Conservation (phyloP, 2,113 vertebrate genomes). For the Hydrochoerus hydrochaeris region DNA sequence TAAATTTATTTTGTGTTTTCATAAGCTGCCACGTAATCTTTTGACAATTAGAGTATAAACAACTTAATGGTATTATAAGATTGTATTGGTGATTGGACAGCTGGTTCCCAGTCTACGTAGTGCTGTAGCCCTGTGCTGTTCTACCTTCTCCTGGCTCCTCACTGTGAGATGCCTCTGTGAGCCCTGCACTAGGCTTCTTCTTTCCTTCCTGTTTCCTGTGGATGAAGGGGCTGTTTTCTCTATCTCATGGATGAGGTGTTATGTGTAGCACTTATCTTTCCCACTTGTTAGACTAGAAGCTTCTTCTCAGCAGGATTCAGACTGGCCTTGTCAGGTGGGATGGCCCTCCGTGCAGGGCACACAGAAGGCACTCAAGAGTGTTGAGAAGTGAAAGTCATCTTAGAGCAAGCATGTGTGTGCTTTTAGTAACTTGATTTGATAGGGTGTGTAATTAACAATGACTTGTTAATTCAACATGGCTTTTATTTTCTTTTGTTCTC, state of each 20-base stretch:
- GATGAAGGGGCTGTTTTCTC: not conserved
- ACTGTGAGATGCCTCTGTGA: not conserved
- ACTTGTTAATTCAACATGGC: not conserved
- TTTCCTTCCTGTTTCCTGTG: not conserved
- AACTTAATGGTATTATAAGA: not conserved
- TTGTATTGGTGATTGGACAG: not conserved
- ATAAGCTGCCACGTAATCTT: conserved; percentile 14
- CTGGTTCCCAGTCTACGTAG: not conserved
- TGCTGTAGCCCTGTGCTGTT: not conserved
- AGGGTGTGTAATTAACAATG: not conserved
- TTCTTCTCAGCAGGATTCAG: not conserved
- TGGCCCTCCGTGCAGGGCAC: not conserved
- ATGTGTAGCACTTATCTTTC: not conserved
- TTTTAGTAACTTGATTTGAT: not conserved
- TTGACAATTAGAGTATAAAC: conserved; percentile 2
- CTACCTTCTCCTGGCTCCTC: not conserved
- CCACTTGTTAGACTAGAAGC: not conserved
- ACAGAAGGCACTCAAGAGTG: not conserved
- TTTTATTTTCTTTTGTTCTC: not conserved
- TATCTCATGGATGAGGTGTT: not conserved
- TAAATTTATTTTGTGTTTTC: not conserved
- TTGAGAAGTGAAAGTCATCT: not conserved
- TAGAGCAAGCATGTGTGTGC: not conserved
- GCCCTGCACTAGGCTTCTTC: not conserved
- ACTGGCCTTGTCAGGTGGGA: not conserved